phyloP scores from a whole-genome alignment of 2,113 vertebrate genomes.

The Caranx ignobilis region DNA sequence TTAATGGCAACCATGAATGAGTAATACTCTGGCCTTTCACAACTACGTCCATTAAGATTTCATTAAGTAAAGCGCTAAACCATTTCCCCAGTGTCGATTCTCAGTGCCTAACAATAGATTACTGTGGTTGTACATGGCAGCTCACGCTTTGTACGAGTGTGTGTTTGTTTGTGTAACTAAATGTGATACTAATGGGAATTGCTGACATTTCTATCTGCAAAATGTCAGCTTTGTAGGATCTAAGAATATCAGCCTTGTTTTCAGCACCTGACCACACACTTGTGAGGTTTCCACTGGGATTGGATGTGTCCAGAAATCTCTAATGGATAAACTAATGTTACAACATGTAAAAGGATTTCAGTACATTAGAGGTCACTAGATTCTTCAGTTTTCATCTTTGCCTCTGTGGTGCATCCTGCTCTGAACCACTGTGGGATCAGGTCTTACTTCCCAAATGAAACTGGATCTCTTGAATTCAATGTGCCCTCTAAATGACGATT shows the following conservation, averaged over 20 bases:
- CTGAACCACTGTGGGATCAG: constrained; percentile 51
- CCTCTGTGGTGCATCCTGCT: constrained; percentile 36
- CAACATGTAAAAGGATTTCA: constrained; percentile 10
- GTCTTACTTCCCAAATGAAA: constrained; percentile 78
- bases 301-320: not conserved
- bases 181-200: constrained; percentile 51
- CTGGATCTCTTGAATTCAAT: constrained; percentile 71
- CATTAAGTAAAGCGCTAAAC: constrained; percentile 37
- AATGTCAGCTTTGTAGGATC: constrained; percentile 36
- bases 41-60: constrained; percentile 26
- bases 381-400: constrained; percentile 24
- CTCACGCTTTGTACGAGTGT: constrained; percentile 9
- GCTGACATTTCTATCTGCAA: constrained; percentile 47
- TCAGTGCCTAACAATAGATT: constrained; percentile 28
- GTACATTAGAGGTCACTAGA: constrained; percentile 11
- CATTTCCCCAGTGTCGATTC: constrained; percentile 19
- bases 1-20: constrained; percentile 14
- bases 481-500: constrained; percentile 76
- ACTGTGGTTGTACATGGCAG: constrained; percentile 10
- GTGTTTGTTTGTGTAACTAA: constrained; percentile 1
- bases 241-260: constrained; percentile 5
- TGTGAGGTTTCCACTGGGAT: constrained; percentile 5
- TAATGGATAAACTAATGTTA: not conserved
- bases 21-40: constrained; percentile 35
- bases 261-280: constrained; percentile 9